A percentile compares a stretch with the other conserved stretches of the same genome.
Evolutionary conservation across 2,113 vertebrate species (phyloP).

Genomic region (Seriola dumerili): DNA sequence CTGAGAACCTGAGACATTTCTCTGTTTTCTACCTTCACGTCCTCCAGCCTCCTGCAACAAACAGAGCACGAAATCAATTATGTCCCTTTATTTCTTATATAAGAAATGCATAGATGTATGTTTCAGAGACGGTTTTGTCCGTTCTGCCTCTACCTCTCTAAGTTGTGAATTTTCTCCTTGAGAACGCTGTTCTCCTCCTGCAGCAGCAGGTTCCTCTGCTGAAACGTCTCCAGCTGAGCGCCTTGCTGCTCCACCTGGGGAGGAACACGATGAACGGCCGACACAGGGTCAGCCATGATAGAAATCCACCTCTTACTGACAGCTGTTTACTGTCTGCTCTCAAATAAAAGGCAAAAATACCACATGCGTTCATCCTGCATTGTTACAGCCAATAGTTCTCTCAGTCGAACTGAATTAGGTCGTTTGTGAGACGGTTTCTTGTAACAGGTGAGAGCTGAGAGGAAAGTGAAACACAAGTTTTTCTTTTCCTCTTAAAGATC

Average conservation of each 20-base stretch:
- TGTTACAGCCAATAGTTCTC: no score
- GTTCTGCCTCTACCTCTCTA: constrained; percentile 86
- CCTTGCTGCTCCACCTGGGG: constrained; percentile 93
- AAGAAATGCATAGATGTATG: no score
- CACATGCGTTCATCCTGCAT: no score
- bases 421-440: no score
- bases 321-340: no score
- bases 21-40: constrained; percentile 85
- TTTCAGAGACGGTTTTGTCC: no score
- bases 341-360: no score
- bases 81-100: no score
- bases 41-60: constrained; percentile 88
- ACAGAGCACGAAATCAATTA: background rate
- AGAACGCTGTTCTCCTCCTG: constrained; percentile 93
- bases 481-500: no score
- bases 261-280: background rate
- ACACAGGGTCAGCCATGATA: background rate
- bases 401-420: no score
- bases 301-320: background rate
- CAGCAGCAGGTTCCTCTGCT: constrained; percentile 89
- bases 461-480: no score
- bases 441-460: no score
- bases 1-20: constrained; percentile 89
- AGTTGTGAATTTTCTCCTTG: constrained; percentile 86
- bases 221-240: constrained; percentile 88